These are phyloP conservation scores for Xestoiulus laeticollis DNA, from an alignment of 2,888 invertebrate species.

Conservation along the genomic window DNA sequence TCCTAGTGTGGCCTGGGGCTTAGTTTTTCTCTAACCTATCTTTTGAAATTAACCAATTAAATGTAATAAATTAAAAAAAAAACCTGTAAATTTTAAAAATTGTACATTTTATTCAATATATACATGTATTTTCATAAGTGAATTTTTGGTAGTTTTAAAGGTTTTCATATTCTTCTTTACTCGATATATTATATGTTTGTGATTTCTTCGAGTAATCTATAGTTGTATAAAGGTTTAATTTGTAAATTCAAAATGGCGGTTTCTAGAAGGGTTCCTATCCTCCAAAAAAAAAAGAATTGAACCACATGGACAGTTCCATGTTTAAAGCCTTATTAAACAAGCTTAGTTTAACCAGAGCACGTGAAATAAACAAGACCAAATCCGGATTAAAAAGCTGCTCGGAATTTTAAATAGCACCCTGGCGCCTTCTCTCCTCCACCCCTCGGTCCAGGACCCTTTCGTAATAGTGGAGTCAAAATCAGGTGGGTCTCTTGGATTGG, in stretches of 20 bases:
- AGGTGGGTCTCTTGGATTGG: conserved; percentile 7
- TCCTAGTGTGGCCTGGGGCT: too few species aligned
- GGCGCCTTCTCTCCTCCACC: background rate
- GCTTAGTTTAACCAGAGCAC: background rate
- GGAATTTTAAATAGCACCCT: conserved; percentile 19
- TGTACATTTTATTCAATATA: too few species aligned
- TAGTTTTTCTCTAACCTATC: too few species aligned
- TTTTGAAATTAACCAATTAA: too few species aligned
- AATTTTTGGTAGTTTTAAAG: too few species aligned
- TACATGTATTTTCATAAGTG: too few species aligned
- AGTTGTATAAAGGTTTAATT: background rate
- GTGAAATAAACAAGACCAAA: conserved; percentile 23
- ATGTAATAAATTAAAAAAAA: too few species aligned
- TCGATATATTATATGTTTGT: background rate
- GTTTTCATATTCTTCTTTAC: too few species aligned
- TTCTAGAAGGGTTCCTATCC: background rate
- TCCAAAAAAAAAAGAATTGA: background rate
- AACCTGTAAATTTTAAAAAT: too few species aligned
- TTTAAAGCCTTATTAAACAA: background rate
- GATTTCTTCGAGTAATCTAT: background rate
- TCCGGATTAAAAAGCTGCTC: conserved; percentile 8
- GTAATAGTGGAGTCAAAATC: background rate
- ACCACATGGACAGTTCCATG: background rate
- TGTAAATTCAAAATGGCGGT: background rate
- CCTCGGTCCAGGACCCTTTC: background rate